phyloP scores from a whole-genome alignment of 2,888 invertebrate genomes.

The Dyspetes luteomarginatus region DNA sequence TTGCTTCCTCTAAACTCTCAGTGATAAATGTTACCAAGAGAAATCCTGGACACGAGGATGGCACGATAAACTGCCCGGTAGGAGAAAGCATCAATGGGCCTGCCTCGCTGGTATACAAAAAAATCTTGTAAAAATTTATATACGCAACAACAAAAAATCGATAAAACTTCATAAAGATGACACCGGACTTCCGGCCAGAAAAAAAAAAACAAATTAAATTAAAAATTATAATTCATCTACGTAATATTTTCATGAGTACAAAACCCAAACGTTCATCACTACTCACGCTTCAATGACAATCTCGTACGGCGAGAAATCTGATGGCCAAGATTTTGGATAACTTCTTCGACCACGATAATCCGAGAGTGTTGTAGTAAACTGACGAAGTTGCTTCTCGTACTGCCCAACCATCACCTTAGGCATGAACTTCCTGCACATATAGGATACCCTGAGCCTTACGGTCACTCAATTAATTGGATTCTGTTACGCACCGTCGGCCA shows the following conservation, averaged over 20 bases:
- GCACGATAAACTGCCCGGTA: constrained; percentile 96
- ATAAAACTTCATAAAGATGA: not conserved
- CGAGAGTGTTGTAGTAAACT: constrained; percentile 93
- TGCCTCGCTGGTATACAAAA: constrained; percentile 94
- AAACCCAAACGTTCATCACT: constrained; percentile 23
- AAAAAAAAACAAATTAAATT: too few relatives aligned
- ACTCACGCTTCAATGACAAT: constrained; percentile 95
- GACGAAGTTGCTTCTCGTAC: constrained; percentile 93
- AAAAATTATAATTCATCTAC: not conserved
- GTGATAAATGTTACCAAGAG: constrained; percentile 93
- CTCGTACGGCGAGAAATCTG: constrained; percentile 89
- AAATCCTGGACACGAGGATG: constrained; percentile 95
- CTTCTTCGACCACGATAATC: constrained; percentile 88
- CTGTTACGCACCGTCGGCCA: constrained; percentile 88
- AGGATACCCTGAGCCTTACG: constrained; percentile 82
- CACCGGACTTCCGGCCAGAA: too few relatives aligned
- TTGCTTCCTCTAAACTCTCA: constrained; percentile 90
- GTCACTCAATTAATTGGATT: constrained; percentile 76
- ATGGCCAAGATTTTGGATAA: constrained; percentile 90
- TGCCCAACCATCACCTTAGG: constrained; percentile 94
- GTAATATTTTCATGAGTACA: not conserved
- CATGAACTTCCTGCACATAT: constrained; percentile 91
- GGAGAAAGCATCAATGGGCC: constrained; percentile 97
- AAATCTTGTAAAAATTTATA: too few relatives aligned
- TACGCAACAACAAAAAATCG: not conserved